Evolutionary conservation across 2,888 invertebrate species (phyloP).

Genomic region (Phyllotreta cruciferae): DNA sequence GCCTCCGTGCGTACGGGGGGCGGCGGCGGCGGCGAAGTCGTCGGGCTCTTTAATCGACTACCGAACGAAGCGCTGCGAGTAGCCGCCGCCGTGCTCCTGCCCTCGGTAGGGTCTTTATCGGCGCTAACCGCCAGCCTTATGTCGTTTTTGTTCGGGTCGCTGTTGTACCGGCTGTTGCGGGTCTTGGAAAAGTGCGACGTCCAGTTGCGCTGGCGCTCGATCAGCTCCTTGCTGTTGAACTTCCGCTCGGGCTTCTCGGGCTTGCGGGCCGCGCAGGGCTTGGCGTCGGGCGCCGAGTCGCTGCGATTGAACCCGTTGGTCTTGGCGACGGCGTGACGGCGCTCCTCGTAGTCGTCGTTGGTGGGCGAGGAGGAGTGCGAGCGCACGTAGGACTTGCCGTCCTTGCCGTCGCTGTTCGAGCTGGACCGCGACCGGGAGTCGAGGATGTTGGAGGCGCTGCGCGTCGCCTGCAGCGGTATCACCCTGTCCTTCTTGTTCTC

Average conservation of each 20-base stretch:
- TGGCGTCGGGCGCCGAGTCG: conserved; percentile 38
- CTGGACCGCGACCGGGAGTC: conserved; percentile 70
- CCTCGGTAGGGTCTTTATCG: conserved; percentile 44
- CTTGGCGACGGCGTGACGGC: conserved; percentile 61
- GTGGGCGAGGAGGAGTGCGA: conserved; percentile 60
- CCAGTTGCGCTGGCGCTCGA: conserved; percentile 92
- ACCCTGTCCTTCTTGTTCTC: conserved; percentile 63
- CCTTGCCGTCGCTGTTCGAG: conserved; percentile 65
- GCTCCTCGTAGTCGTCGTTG: conserved; percentile 62
- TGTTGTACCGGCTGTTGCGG: conserved; percentile 67
- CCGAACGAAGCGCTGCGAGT: conserved; percentile 68
- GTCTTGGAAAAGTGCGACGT: conserved; percentile 88
- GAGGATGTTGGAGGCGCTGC: conserved; percentile 62
- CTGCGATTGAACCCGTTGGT: conserved; percentile 48
- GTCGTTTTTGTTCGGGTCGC: conserved; percentile 70
- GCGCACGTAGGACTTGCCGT: conserved; percentile 49
- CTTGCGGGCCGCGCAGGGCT: conserved; percentile 37
- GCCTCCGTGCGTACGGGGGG: conserved; percentile 60
- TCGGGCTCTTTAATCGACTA: conserved; percentile 58
- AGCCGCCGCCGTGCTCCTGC: conserved; percentile 52
- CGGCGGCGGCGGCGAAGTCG: conserved; percentile 59
- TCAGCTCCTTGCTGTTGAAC: conserved; percentile 83
- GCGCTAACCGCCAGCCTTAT: conserved; percentile 61
- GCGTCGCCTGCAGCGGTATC: conserved; percentile 57
- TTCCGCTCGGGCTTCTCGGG: conserved; percentile 86